Conservation (phyloP, 2,888 invertebrate genomes). For the Drosophila imparisetae region DNA sequence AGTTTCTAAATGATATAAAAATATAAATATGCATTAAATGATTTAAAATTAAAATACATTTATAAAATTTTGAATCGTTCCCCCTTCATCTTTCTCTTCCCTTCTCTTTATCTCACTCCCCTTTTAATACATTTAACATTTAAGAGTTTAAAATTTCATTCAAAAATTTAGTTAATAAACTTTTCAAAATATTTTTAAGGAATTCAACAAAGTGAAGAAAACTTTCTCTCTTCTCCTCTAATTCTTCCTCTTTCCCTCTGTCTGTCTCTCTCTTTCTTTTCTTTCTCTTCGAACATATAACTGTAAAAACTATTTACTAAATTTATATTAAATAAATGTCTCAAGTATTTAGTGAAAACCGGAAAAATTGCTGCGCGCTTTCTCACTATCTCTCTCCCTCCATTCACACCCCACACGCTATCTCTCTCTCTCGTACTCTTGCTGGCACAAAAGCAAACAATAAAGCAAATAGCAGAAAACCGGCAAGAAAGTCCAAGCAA, state of each 20-base stretch:
- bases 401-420: background rate
- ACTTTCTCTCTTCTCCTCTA: background rate
- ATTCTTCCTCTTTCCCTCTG: background rate
- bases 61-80: too few relatives aligned
- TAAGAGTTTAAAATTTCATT: background rate
- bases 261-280: background rate
- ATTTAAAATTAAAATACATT: too few relatives aligned
- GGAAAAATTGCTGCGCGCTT: background rate
- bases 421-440: background rate
- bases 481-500: constrained; percentile 67
- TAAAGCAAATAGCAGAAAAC: constrained; percentile 70
- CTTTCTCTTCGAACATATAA: background rate
- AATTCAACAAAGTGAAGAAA: background rate
- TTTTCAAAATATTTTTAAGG: background rate
- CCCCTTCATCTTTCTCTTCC: background rate
- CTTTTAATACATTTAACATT: too few relatives aligned
- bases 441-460: constrained; percentile 59
- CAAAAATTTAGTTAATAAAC: accelerated
- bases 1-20: too few relatives aligned
- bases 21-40: too few relatives aligned
- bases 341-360: background rate
- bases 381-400: background rate
- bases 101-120: too few relatives aligned
- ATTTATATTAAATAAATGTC: background rate
- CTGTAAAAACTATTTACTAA: background rate